Conservation (phyloP, 2,888 invertebrate species). For the Cheilosia impressa region DNA sequence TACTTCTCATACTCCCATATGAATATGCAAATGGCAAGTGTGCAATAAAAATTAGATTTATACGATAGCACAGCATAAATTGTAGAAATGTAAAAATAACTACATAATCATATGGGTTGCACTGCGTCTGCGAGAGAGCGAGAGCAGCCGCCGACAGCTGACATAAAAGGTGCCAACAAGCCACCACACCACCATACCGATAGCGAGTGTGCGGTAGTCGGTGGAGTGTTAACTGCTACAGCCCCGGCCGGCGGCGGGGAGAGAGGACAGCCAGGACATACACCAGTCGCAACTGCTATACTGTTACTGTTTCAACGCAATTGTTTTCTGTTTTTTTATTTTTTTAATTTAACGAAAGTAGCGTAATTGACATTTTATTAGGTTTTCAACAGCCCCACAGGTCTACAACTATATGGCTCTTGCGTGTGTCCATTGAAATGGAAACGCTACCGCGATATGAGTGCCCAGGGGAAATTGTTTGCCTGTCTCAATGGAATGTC, state of each 20-base stretch:
- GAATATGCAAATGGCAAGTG: slow-evolving; percentile 65
- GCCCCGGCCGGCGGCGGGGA: background rate
- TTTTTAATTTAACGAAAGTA: slow-evolving; percentile 39
- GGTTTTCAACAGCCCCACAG: slow-evolving; percentile 27
- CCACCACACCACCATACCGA: slow-evolving; percentile 7
- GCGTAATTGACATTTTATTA: slow-evolving; percentile 72
- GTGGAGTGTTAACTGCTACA: no score
- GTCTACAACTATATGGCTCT: background rate
- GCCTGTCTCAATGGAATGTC: slow-evolving; percentile 51
- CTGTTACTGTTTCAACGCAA: slow-evolving; percentile 31
- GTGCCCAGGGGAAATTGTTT: slow-evolving; percentile 40
- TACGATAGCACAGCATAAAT: slow-evolving; percentile 64
- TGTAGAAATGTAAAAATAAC: slow-evolving; percentile 66
- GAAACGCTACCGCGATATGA: slow-evolving; percentile 28
- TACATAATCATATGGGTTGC: slow-evolving; percentile 56
- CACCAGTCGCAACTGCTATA: background rate
- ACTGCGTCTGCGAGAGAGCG: background rate
- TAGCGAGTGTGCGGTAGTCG: background rate
- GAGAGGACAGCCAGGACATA: slow-evolving; percentile 48
- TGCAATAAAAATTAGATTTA: slow-evolving; percentile 73
- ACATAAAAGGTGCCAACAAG: slow-evolving; percentile 60
- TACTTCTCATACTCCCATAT: slow-evolving; percentile 31
- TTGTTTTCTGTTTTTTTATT: slow-evolving; percentile 30
- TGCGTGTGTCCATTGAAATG: slow-evolving; percentile 48
- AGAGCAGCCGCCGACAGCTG: slow-evolving; percentile 31